Evolutionary conservation across 1,140 invertebrate species (phyloP).

Genomic region (Drosophila lowei): DNA sequence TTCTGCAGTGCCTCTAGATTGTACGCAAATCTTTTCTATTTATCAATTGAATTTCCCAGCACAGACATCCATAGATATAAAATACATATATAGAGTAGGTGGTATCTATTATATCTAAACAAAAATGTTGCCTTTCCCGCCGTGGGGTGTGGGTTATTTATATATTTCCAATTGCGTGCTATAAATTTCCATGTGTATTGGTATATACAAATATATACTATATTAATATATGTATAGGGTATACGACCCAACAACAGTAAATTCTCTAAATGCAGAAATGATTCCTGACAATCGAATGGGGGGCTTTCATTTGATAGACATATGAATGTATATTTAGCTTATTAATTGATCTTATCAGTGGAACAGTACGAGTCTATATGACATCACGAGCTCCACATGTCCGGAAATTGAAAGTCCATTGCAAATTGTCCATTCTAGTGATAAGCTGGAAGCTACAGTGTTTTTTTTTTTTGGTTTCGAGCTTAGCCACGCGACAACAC

Average conservation of each 20-base stretch:
- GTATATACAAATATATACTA: slow-evolving; percentile 17
- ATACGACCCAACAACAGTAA: slow-evolving; percentile 7
- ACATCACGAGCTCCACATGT: slow-evolving; percentile 2
- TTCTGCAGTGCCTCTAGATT: background rate
- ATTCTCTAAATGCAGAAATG: too few relatives aligned
- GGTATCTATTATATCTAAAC: background rate
- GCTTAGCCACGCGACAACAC: slow-evolving; percentile 39
- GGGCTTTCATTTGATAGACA: slow-evolving; percentile 29
- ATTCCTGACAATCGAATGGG: too few relatives aligned
- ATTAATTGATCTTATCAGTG: slow-evolving; percentile 32
- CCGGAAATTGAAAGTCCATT: slow-evolving; percentile 11
- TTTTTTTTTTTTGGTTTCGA: slow-evolving; percentile 27
- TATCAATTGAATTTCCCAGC: slow-evolving; percentile 43
- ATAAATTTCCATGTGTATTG: slow-evolving; percentile 36
- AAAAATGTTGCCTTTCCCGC: slow-evolving; percentile 12
- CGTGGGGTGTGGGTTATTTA: slow-evolving; percentile 15
- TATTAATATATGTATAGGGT: slow-evolving; percentile 13
- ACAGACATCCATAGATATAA: background rate
- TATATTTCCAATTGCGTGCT: slow-evolving; percentile 39
- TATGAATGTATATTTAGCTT: background rate
- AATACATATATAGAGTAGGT: background rate
- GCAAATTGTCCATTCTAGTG: slow-evolving; percentile 23
- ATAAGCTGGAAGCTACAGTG: slow-evolving; percentile 24
- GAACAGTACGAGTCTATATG: background rate
- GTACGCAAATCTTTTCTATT: slow-evolving; percentile 4